These are phyloP conservation scores for Allacma fusca DNA, from an alignment of 2,888 invertebrate genomes.

Conservation along the genomic window DNA sequence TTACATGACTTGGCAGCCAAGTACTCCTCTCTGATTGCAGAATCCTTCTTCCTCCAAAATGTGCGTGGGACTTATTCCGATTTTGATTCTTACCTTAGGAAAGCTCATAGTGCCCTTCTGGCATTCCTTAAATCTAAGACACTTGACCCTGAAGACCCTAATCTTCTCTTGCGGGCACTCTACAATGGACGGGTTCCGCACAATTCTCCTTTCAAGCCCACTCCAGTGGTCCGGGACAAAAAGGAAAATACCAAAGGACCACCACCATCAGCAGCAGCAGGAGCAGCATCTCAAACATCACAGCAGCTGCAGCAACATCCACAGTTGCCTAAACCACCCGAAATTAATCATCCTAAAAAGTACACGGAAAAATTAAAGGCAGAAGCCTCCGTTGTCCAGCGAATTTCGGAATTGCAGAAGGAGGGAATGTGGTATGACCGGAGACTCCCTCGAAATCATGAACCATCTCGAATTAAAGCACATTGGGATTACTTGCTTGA, in stretches of 20 bases:
- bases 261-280: neutral
- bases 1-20: conserved; percentile 23
- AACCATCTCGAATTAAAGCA: conserved; percentile 71
- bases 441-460: conserved; percentile 51
- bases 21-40: conserved; percentile 27
- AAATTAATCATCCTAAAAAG: conserved; percentile 48
- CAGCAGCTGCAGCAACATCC: neutral
- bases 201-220: conserved; percentile 40
- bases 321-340: neutral
- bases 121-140: conserved; percentile 40
- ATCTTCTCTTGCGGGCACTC: conserved; percentile 34
- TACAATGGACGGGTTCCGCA: conserved; percentile 42
- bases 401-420: conserved; percentile 89
- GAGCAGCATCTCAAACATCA: neutral
- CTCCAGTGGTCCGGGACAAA: neutral
- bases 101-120: conserved; percentile 43
- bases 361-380: conserved; percentile 57
- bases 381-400: conserved; percentile 93
- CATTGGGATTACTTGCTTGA: conserved; percentile 99
- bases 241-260: neutral
- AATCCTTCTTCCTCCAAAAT: conserved; percentile 41
- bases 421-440: conserved; percentile 92
- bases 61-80: conserved; percentile 24
- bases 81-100: conserved; percentile 39
- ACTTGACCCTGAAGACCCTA: conserved; percentile 41